phyloP scores from a whole-genome alignment of 1,140 invertebrate species.

The Aplysia californica region DNA sequence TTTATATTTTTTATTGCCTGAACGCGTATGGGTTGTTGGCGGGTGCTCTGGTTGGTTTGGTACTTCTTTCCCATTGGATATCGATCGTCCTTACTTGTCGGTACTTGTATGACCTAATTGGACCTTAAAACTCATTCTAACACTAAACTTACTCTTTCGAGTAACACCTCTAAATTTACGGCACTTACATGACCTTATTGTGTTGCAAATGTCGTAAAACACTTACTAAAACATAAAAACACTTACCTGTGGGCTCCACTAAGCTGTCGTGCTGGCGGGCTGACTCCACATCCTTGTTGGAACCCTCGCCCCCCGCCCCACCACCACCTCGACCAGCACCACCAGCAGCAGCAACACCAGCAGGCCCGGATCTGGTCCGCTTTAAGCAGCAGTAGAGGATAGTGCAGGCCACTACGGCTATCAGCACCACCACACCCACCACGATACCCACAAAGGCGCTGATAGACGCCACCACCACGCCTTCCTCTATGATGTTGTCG shows the following conservation, averaged over 20 bases:
- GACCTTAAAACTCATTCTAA: too few species aligned
- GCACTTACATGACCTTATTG: too few species aligned
- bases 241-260: background rate
- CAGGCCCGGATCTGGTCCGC: background rate
- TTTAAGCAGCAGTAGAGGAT: conserved; percentile 20
- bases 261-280: background rate
- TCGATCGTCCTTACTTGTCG: too few species aligned
- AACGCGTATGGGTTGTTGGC: background rate
- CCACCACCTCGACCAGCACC: too few species aligned
- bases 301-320: background rate
- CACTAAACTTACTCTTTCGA: too few species aligned
- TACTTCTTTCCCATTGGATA: too few species aligned
- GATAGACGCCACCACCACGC: conserved; percentile 14
- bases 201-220: too few species aligned
- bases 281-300: background rate
- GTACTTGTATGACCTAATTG: too few species aligned
- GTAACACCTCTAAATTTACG: too few species aligned
- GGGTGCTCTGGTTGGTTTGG: background rate
- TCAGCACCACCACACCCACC: conserved; percentile 6
- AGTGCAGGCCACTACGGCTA: background rate
- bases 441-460: conserved; percentile 15
- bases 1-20: too few species aligned
- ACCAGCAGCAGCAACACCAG: too few species aligned
- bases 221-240: too few species aligned
- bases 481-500: conserved; percentile 5